phyloP scores from a whole-genome alignment of 2,113 vertebrate genomes.

The Microcebus griseorufus region DNA sequence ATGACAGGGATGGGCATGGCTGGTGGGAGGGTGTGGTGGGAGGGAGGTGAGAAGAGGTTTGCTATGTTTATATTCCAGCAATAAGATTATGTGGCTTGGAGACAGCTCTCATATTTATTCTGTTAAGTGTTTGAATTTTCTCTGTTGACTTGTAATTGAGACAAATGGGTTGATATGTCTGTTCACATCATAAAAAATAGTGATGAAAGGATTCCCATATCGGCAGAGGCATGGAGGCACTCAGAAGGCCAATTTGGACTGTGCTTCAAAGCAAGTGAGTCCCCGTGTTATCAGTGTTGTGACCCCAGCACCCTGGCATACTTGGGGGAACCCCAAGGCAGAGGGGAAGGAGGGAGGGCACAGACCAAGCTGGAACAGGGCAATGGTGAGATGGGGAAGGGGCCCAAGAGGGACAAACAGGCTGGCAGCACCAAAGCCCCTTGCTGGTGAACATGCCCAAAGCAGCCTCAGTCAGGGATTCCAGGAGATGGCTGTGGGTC shows the following conservation, averaged over 20 bases:
- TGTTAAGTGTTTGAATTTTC: slow-evolving; percentile 43
- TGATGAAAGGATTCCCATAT: background rate
- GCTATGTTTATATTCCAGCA: slow-evolving; percentile 6
- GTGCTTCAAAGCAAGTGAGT: background rate
- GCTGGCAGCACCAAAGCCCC: background rate
- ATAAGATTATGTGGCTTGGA: slow-evolving; percentile 1
- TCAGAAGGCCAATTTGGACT: background rate
- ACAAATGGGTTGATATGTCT: slow-evolving; percentile 41
- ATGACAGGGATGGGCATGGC: background rate
- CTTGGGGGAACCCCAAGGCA: background rate
- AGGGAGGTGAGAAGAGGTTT: slow-evolving; percentile 23
- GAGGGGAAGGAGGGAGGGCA: background rate
- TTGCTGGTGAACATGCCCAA: background rate
- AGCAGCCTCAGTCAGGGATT: background rate
- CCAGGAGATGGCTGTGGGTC: background rate
- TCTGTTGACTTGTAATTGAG: slow-evolving; percentile 64
- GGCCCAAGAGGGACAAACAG: too few relatives aligned
- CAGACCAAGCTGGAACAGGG: background rate
- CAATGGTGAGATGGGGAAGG: background rate
- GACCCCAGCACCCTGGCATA: background rate
- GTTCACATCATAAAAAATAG: background rate
- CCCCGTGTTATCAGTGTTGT: background rate
- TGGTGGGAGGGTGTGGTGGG: background rate
- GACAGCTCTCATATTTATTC: slow-evolving; percentile 38
- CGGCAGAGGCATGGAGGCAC: background rate